Conservation (phyloP, 2,113 vertebrate species). For the Oplegnathus fasciatus region DNA sequence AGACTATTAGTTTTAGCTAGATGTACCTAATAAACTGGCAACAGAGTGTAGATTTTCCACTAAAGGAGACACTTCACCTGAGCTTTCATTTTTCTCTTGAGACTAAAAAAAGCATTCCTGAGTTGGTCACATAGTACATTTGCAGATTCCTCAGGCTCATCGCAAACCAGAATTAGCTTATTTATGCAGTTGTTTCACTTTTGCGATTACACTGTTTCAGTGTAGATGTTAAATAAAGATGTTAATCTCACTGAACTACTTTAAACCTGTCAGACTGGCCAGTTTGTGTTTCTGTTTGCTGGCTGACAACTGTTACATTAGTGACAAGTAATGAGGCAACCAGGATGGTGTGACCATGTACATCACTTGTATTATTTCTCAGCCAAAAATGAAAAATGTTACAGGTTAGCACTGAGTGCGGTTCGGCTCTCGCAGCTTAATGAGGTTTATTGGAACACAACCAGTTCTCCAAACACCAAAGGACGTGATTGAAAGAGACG, state of each 20-base stretch:
- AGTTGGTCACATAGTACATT: neutral
- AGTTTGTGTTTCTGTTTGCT: neutral
- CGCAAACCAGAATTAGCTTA: neutral
- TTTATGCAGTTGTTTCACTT: neutral
- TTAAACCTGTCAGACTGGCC: neutral
- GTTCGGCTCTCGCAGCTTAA: neutral
- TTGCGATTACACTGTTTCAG: neutral
- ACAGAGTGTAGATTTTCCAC: neutral
- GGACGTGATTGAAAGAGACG: neutral
- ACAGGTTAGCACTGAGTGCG: no score
- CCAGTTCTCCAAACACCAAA: neutral
- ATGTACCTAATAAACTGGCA: neutral
- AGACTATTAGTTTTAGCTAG: neutral
- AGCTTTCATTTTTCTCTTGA: neutral
- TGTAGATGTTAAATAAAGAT: slow-evolving; percentile 8
- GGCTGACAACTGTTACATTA: neutral
- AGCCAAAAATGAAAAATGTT: neutral
- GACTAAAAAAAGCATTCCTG: neutral
- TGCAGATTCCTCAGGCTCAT: neutral
- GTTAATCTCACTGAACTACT: neutral
- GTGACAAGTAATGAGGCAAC: neutral
- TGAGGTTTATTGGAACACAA: neutral
- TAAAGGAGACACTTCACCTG: neutral
- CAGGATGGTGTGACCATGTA: neutral
- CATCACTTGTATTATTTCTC: neutral